Percentiles rank a stretch among this genome's conserved stretches.
Conservation (phyloP, 2,797 vertebrate genomes). For the Galago senegalensis region DNA sequence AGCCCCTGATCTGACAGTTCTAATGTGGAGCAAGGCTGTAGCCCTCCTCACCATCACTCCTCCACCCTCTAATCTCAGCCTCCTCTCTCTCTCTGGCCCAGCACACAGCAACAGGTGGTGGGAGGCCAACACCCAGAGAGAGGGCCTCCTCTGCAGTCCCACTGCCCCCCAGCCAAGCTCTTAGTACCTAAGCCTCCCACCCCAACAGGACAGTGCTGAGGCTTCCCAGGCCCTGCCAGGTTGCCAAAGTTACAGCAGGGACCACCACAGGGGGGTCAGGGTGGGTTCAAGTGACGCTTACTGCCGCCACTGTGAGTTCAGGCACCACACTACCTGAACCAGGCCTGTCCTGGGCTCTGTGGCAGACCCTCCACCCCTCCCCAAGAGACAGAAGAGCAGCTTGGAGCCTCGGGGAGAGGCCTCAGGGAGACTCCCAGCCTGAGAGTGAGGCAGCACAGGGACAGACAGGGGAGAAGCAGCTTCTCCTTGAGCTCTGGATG, state of each 20-base stretch:
- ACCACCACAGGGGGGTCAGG: too few species aligned
- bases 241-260: too few species aligned
- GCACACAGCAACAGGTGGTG: background rate
- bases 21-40: fast-evolving
- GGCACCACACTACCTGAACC: background rate
- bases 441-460: background rate
- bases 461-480: too few species aligned
- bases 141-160: background rate
- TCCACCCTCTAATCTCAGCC: background rate
- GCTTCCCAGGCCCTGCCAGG: background rate
- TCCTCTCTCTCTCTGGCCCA: background rate
- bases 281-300: too few species aligned
- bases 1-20: background rate
- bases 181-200: background rate
- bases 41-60: background rate
- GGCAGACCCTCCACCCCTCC: too few species aligned
- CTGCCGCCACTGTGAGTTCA: background rate
- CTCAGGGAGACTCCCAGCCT: background rate
- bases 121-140: background rate
- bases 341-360: background rate
- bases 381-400: background rate
- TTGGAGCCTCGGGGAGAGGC: background rate
- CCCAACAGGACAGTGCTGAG: background rate
- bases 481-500: background rate
- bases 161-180: too few species aligned